Evolutionary conservation across 2,113 vertebrate species (phyloP).

Genomic region (Siniperca knerii): DNA sequence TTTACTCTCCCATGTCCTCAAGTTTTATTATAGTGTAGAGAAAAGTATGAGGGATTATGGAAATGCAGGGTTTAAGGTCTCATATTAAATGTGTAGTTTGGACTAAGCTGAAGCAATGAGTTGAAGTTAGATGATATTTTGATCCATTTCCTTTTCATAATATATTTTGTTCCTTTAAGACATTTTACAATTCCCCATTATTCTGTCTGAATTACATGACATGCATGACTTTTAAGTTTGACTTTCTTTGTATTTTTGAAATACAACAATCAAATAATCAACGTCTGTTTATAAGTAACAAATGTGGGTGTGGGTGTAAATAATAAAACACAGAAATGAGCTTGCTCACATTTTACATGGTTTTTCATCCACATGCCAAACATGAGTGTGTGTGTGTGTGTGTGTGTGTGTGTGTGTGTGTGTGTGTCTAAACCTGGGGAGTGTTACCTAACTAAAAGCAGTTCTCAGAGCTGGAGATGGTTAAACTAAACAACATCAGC

Average conservation of each 20-base stretch:
- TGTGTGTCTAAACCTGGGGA: slow-evolving; percentile 13
- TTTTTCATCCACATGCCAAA: neutral
- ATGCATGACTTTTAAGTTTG: neutral
- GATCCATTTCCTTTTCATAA: slow-evolving; percentile 9
- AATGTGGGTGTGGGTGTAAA: neutral
- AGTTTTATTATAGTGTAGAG: slow-evolving; percentile 35
- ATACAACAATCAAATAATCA: neutral
- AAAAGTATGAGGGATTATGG: slow-evolving; percentile 50
- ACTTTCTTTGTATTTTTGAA: neutral
- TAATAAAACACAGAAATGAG: neutral
- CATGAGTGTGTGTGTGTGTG: slow-evolving; percentile 1
- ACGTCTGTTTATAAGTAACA: neutral
- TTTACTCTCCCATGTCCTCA: slow-evolving; percentile 21
- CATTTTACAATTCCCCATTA: neutral
- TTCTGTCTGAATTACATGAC: neutral
- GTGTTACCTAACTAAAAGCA: slow-evolving; percentile 34
- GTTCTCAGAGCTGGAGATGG: slow-evolving; percentile 30
- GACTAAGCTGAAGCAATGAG: slow-evolving; percentile 3
- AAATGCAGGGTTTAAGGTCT: slow-evolving; percentile 48
- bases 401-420: slow-evolving; percentile 13
- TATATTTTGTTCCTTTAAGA: neutral
- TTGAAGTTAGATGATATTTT: slow-evolving; percentile 24
- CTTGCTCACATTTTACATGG: neutral
- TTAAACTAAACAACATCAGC: slow-evolving; percentile 56
- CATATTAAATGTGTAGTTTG: slow-evolving; percentile 40